These are phyloP conservation scores for Epistrophe grossulariae DNA, from an alignment of 2,888 invertebrate genomes.

Conservation along the genomic window DNA sequence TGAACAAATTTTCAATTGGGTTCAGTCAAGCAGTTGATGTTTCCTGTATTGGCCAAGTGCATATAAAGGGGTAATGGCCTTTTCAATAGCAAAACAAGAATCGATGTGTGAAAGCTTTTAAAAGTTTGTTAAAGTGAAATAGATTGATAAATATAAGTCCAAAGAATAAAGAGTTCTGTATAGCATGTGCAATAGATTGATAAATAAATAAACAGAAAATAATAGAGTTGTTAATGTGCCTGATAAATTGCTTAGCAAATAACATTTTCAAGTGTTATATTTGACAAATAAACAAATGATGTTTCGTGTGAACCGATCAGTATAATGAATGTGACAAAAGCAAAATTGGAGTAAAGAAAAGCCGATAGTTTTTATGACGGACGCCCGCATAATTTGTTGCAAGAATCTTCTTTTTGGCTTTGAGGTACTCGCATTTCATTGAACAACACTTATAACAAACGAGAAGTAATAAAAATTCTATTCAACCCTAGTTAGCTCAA, in stretches of 20 bases:
- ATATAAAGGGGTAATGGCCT: conserved; percentile 38
- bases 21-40: conserved; percentile 49
- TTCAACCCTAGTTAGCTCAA: no score
- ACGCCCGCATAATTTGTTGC: no score
- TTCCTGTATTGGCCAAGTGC: conserved; percentile 39
- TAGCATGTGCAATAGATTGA: not conserved
- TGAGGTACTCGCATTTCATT: no score
- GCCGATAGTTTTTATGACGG: no score
- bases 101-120: conserved; percentile 13
- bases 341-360: no score
- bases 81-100: not conserved
- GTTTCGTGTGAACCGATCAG: not conserved
- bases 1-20: conserved; percentile 37
- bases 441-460: no score
- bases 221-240: not conserved
- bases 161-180: not conserved
- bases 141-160: not conserved
- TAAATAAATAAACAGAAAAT: not conserved
- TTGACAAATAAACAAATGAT: not conserved
- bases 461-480: no score
- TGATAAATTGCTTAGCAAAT: not conserved
- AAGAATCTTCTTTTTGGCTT: no score
- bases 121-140: not conserved
- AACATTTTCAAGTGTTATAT: not conserved
- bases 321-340: not conserved